Percentiles rank a stretch among this genome's conserved stretches.
Evolutionary conservation across 2,797 vertebrate genomes (phyloP).

Genomic region (Hapalemur alaotrensis): DNA sequence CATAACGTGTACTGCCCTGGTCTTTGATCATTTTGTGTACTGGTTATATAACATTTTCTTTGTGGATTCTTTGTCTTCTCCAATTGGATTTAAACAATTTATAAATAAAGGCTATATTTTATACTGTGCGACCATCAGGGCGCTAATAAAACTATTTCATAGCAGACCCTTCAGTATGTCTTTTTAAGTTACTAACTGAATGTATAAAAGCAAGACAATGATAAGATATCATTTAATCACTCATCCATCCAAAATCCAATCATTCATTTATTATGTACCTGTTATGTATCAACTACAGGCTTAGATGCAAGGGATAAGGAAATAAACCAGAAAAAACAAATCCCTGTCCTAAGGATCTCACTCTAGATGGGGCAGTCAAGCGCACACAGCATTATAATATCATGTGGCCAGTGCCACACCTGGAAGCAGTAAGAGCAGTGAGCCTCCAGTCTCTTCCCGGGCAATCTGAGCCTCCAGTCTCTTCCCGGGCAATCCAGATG

Average conservation of each 20-base stretch:
- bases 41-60: slow-evolving; percentile 22
- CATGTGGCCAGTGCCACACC: neutral
- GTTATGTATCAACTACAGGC: neutral
- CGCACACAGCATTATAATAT: neutral
- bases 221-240: neutral
- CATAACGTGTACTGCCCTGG: neutral
- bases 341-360: neutral
- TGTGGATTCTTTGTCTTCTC: neutral
- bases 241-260: neutral
- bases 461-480: neutral
- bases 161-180: slow-evolving; percentile 21
- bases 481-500: neutral
- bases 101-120: neutral
- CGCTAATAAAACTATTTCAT: slow-evolving; percentile 15
- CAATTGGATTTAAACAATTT: neutral
- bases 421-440: neutral
- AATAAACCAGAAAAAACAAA: neutral
- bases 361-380: neutral
- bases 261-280: neutral
- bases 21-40: slow-evolving; percentile 22
- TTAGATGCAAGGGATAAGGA: neutral
- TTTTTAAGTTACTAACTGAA: slow-evolving; percentile 23
- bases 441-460: neutral
- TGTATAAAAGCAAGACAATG: neutral
- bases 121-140: neutral